Conservation (phyloP, 2,888 invertebrate genomes). For the Tipula confusa region DNA sequence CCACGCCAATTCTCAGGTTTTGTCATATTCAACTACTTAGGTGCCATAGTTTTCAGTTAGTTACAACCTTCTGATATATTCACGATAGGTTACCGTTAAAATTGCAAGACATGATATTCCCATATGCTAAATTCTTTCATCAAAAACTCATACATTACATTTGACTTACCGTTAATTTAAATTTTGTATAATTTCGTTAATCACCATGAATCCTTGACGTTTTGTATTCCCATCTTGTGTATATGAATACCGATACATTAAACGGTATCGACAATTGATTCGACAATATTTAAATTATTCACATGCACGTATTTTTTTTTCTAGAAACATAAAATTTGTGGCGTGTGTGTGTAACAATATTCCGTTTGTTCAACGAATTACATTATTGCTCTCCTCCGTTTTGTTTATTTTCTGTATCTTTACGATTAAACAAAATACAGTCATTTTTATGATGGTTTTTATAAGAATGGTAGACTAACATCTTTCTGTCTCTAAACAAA, state of each 20-base stretch:
- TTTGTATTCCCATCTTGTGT: not conserved
- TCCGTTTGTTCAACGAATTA: not conserved
- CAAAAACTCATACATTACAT: too few relatives aligned
- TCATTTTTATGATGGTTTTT: not conserved
- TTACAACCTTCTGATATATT: too few relatives aligned
- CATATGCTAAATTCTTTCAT: too few relatives aligned
- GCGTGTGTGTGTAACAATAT: not conserved
- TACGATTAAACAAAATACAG: not conserved
- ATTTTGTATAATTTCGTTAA: too few relatives aligned
- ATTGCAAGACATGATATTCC: too few relatives aligned
- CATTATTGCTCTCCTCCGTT: too few relatives aligned
- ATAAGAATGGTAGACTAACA: not conserved
- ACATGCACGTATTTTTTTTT: not conserved
- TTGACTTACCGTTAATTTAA: too few relatives aligned
- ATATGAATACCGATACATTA: not conserved
- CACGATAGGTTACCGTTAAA: too few relatives aligned
- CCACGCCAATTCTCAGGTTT: too few relatives aligned
- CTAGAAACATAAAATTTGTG: not conserved
- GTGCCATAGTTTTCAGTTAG: too few relatives aligned
- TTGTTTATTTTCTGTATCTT: not conserved
- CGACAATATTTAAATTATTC: conserved; percentile 17
- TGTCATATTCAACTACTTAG: too few relatives aligned
- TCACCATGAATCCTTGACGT: not conserved
- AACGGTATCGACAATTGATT: not conserved
- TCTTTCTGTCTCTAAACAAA: not conserved